Evolutionary conservation across 1,140 invertebrate genomes (phyloP).

Genomic region (Drosophila tani): DNA sequence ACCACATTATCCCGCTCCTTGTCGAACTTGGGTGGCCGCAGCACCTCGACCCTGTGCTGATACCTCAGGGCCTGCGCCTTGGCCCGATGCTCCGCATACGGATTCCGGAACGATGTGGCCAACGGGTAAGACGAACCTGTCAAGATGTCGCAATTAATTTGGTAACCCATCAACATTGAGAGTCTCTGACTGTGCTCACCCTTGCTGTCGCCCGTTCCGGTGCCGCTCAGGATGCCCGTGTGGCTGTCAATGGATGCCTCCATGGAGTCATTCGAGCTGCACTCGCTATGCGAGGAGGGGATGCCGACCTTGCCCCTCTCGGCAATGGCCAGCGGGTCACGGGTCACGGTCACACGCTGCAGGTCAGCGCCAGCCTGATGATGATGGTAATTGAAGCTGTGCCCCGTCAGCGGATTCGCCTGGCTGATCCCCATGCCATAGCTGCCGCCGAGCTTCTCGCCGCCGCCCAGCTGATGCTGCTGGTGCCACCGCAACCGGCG

Average conservation of each 20-base stretch:
- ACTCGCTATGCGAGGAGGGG: conserved; percentile 84
- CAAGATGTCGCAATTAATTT: conserved; percentile 22
- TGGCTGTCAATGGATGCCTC: conserved; percentile 84
- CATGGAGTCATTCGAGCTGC: conserved; percentile 84
- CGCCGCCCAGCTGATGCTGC: conserved; percentile 63
- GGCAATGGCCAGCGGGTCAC: conserved; percentile 81
- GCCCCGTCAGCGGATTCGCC: conserved; percentile 65
- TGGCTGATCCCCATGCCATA: conserved; percentile 76
- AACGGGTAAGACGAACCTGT: conserved; percentile 31
- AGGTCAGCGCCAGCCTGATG: conserved; percentile 71
- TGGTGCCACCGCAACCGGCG: conserved; percentile 86
- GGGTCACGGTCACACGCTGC: conserved; percentile 75
- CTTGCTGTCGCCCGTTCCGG: conserved; percentile 82
- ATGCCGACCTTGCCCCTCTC: conserved; percentile 84
- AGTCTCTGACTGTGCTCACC: conserved; percentile 47
- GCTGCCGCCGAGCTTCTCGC: conserved; percentile 61
- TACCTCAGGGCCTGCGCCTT: conserved; percentile 62
- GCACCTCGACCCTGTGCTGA: conserved; percentile 63
- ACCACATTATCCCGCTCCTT: conserved; percentile 65
- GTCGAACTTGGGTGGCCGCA: conserved; percentile 50
- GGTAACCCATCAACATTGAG: not conserved
- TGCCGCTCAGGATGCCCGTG: conserved; percentile 78
- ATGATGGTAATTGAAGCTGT: conserved; percentile 78
- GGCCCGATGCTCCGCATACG: conserved; percentile 55
- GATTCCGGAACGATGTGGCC: conserved; percentile 50